These are phyloP conservation scores for Peucedramus taeniatus DNA, from an alignment of 2,113 vertebrate genomes.

Conservation along the genomic window DNA sequence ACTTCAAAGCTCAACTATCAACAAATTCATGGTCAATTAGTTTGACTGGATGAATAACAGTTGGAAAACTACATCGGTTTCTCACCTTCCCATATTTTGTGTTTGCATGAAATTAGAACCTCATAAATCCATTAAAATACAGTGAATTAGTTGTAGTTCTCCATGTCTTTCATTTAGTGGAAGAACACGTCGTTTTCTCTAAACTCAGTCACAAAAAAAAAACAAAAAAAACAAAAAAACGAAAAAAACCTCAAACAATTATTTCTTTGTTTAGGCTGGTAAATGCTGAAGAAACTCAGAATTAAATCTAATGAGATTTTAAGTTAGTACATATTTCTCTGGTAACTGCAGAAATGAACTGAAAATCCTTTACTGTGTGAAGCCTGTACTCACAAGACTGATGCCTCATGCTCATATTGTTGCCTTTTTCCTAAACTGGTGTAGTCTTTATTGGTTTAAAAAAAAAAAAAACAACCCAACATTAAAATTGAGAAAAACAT, in stretches of 20 bases:
- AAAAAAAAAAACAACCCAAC: not conserved
- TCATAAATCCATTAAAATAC: not conserved
- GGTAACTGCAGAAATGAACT: not conserved
- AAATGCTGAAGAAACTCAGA: not conserved
- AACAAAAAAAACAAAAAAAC: too few relatives aligned
- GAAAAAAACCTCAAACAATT: not conserved
- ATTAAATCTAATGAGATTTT: not conserved
- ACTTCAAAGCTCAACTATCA: conserved; percentile 55
- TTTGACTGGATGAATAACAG: conserved; percentile 25
- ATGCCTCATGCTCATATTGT: not conserved
- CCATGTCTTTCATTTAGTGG: not conserved
- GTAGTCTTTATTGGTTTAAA: not conserved
- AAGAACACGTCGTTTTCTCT: not conserved
- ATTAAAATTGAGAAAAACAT: not conserved
- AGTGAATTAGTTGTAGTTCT: not conserved
- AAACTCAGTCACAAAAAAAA: not conserved
- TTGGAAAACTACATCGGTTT: not conserved
- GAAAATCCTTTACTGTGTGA: not conserved
- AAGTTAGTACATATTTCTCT: not conserved
- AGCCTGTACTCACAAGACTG: not conserved
- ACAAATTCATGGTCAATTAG: conserved; percentile 62
- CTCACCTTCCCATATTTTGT: not conserved
- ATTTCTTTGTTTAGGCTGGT: not conserved
- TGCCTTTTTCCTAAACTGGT: not conserved
- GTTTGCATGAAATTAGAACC: not conserved